These are phyloP conservation scores for Conger conger DNA, from an alignment of 2,113 vertebrate genomes.

Conservation along the genomic window DNA sequence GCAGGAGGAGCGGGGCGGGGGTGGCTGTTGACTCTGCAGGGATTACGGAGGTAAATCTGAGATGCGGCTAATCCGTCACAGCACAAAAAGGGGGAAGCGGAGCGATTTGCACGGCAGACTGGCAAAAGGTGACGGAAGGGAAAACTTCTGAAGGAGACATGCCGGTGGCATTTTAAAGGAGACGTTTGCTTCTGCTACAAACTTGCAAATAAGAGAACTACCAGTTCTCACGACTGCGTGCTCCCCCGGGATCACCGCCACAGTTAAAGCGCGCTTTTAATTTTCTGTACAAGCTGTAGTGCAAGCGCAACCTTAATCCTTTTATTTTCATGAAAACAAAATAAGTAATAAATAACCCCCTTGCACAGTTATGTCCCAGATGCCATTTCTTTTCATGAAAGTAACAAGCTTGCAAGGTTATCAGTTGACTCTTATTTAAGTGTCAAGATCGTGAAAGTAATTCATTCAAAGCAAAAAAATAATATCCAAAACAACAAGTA, in stretches of 20 bases:
- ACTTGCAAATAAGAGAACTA: not conserved
- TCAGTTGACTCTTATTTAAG: not conserved
- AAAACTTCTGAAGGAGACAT: slow-evolving; percentile 38
- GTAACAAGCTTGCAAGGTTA: not conserved
- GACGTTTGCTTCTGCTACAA: not conserved
- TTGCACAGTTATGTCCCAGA: not conserved
- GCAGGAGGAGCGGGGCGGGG: slow-evolving; percentile 22
- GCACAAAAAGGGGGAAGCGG: slow-evolving; percentile 37
- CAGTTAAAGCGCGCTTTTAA: slow-evolving; percentile 37
- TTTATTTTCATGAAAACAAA: not conserved
- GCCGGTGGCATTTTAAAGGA: not conserved
- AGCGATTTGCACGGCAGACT: slow-evolving; percentile 38
- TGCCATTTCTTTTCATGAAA: no score
- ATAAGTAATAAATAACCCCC: not conserved
- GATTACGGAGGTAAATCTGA: slow-evolving; percentile 34
- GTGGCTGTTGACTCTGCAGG: slow-evolving; percentile 23
- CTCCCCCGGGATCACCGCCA: slow-evolving; percentile 44
- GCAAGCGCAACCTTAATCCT: not conserved
- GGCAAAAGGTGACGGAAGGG: slow-evolving; percentile 33
- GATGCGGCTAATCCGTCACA: slow-evolving; percentile 31
- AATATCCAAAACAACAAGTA: not conserved
- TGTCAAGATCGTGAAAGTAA: not conserved
- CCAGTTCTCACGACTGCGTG: slow-evolving; percentile 36
- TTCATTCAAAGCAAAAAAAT: not conserved
- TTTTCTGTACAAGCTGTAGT: not conserved